These are phyloP conservation scores for Polydesmus complanatus DNA, from an alignment of 2,888 invertebrate species.

Conservation along the genomic window DNA sequence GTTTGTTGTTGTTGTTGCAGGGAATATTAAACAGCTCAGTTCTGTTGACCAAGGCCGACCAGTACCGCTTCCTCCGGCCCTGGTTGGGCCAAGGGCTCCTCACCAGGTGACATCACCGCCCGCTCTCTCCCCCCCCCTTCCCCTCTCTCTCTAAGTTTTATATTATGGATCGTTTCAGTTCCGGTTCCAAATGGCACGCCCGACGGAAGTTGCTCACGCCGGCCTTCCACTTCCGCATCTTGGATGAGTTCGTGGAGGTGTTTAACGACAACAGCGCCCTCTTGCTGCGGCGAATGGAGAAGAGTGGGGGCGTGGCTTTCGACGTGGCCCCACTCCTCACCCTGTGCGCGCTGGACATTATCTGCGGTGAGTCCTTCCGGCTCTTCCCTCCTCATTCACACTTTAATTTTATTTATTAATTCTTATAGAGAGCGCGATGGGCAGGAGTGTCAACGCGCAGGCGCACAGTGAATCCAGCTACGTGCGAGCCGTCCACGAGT, in stretches of 20 bases:
- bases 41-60: too few species aligned
- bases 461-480: constrained; percentile 45
- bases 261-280: not conserved
- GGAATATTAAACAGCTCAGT: too few species aligned
- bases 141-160: too few species aligned
- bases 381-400: not conserved
- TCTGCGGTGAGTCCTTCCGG: constrained; percentile 26
- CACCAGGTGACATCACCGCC: too few species aligned
- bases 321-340: constrained; percentile 34
- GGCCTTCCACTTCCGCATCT: not conserved
- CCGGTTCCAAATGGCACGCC: not conserved
- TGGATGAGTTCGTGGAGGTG: not conserved
- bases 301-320: constrained; percentile 31
- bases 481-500: constrained; percentile 56
- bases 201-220: not conserved
- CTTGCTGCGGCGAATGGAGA: constrained; percentile 24
- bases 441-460: constrained; percentile 32
- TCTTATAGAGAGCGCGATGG: constrained; percentile 35
- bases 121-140: too few species aligned
- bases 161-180: too few species aligned
- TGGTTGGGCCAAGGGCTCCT: too few species aligned
- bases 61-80: too few species aligned
- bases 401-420: not conserved
- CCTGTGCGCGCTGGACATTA: constrained; percentile 36
- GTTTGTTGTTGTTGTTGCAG: too few species aligned